Base-by-base conservation (phyloP, 2,113 vertebrate genomes). In the Burhinus bistriatus region DNA sequence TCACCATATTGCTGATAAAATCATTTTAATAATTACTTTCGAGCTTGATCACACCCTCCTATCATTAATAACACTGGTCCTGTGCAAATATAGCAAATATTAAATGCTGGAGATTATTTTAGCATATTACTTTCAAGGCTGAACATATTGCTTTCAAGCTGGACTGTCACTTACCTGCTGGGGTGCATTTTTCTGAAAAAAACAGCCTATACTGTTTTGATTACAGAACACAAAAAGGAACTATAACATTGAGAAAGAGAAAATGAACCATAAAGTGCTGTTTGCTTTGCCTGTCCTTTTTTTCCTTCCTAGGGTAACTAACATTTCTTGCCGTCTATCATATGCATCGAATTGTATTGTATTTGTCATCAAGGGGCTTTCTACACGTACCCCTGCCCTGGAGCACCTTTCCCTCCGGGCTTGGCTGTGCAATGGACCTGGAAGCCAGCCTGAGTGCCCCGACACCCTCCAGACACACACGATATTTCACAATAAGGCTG, bases 381-480 rank as follows among this genome's bases (percentile, higher is more conserved):
- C 55, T 7, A 0, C 54, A 0, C 0, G 1, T 4, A 4, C 16
- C 42, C 34, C 52, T 52, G 36, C 42, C 4, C 57, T 4, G 81
- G 57, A 42, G 40, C 57, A 47, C 36, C 57, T 11, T 29, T 26
- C 29, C 58, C 68, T 12, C 1, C 8, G 0, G 21, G 18, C 58
- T 20, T 3, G 34, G 34, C 84, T 45, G 65, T 19, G 69, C 27
- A 17, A 2, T 0, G 4, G 30, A 0, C 1, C 0, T 3, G 29
- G 57, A 14, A 3, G 1, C 13, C 4, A 15, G 34, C 38, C 20
- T 12, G 49, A 22, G n/a, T 1, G 2, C 9, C 38, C 38, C 0
- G 0, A 8, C 38, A 10, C 30, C 11, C 49, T 47, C 83, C 84
- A 54, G 47, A 8, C 71, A 20, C 42, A 3, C 20, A 0, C 0